These are phyloP conservation scores for Malurus splendens DNA, from an alignment of 2,797 vertebrate genomes.

Conservation along the genomic window DNA sequence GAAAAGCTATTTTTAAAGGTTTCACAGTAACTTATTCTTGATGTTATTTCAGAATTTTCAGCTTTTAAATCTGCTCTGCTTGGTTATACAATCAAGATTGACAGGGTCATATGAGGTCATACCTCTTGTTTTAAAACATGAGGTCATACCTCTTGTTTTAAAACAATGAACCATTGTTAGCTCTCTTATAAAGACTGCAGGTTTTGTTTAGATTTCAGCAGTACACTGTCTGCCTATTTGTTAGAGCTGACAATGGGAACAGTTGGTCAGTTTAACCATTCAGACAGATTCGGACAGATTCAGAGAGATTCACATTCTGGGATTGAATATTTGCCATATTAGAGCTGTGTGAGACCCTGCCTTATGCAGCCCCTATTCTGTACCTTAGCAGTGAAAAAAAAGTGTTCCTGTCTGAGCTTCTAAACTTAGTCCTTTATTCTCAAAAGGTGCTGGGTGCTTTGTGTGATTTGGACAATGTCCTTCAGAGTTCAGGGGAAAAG, in stretches of 20 bases:
- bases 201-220: constrained; percentile 68
- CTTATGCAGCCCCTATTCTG: not conserved
- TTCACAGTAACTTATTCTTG: constrained; percentile 36
- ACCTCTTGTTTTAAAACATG: constrained; percentile 60
- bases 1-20: constrained; percentile 40
- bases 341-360: not conserved
- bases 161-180: constrained; percentile 67
- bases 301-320: not conserved
- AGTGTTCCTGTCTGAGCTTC: not conserved
- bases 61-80: constrained; percentile 27
- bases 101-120: constrained; percentile 56
- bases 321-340: constrained; percentile 2
- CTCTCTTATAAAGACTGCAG: constrained; percentile 27
- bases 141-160: constrained; percentile 58
- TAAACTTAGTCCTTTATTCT: not conserved
- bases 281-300: constrained; percentile 34
- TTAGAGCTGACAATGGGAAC: constrained; percentile 51
- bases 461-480: not conserved
- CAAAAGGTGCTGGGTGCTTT: not conserved
- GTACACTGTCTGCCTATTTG: constrained; percentile 49
- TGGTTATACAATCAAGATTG: constrained; percentile 47
- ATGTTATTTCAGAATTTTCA: constrained; percentile 42
- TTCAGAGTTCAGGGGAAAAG: not conserved
- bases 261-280: constrained; percentile 21
- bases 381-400: not conserved